Percentiles rank a stretch among this genome's conserved stretches.
Evolutionary conservation across 2,113 vertebrate genomes (phyloP).

Genomic region (Xenopus borealis): DNA sequence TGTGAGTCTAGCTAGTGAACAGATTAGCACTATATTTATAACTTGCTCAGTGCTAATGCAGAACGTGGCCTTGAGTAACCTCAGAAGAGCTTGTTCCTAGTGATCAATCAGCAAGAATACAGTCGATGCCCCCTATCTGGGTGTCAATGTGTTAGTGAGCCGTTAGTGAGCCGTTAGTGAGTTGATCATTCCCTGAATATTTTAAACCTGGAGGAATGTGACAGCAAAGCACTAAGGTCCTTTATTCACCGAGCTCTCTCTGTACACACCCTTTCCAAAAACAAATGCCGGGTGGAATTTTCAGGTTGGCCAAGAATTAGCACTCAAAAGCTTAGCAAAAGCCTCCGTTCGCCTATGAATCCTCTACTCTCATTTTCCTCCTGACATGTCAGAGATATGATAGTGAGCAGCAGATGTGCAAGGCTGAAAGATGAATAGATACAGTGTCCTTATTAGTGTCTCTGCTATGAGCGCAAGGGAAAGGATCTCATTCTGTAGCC

Average conservation of each 20-base stretch:
- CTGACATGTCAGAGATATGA: not conserved
- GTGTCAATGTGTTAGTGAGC: not conserved
- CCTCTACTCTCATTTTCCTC: not conserved
- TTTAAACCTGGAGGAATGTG: not conserved
- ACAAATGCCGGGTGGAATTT: slow-evolving; percentile 18
- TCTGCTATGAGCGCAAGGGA: too few relatives aligned
- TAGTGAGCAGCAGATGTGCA: not conserved
- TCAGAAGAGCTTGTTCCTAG: not conserved
- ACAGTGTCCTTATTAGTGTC: too few relatives aligned
- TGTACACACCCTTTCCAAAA: slow-evolving; percentile 12
- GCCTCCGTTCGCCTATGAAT: slow-evolving; percentile 1
- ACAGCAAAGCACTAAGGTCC: not conserved
- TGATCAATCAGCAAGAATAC: not conserved
- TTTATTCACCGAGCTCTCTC: not conserved
- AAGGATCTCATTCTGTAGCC: too few relatives aligned
- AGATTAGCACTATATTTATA: too few relatives aligned
- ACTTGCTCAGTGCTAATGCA: too few relatives aligned
- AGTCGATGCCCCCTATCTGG: not conserved
- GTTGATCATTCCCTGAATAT: not conserved
- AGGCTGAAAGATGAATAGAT: too few relatives aligned
- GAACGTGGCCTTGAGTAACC: too few relatives aligned
- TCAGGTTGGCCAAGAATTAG: slow-evolving; percentile 8
- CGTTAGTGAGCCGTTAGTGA: not conserved
- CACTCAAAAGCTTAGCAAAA: not conserved
- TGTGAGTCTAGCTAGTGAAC: too few relatives aligned